Percentiles rank a stretch among this genome's conserved stretches.
Conservation (phyloP, 2,888 invertebrate species). For the Opisthograptis luteolata region DNA sequence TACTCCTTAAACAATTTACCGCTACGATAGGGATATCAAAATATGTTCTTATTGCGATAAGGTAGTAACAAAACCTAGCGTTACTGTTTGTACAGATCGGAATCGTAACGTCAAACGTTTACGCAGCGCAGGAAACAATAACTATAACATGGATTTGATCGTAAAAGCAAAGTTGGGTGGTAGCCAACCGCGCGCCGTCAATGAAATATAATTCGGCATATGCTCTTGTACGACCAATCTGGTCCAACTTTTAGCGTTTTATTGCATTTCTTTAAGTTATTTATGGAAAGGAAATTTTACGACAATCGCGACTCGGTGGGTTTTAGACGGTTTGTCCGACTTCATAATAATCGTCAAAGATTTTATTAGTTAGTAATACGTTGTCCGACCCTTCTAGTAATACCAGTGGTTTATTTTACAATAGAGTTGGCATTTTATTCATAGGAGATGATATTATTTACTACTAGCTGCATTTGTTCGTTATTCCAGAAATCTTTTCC, state of each 20-base stretch:
- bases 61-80: background rate
- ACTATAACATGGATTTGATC: constrained; percentile 79
- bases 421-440: too few relatives aligned
- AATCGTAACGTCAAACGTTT: constrained; percentile 71
- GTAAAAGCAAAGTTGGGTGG: constrained; percentile 77
- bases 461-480: too few relatives aligned
- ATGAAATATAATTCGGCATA: constrained; percentile 78
- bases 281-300: constrained; percentile 41
- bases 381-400: too few relatives aligned
- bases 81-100: constrained; percentile 34
- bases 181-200: constrained; percentile 69
- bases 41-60: background rate
- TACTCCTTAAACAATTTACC: background rate
- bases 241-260: constrained; percentile 50
- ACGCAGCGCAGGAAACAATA: constrained; percentile 73
- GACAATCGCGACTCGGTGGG: constrained; percentile 19
- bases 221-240: constrained; percentile 22
- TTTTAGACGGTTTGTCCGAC: constrained; percentile 1
- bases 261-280: constrained; percentile 49
- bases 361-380: too few relatives aligned
- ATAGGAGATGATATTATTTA: too few relatives aligned
- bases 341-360: background rate
- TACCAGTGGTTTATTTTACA: too few relatives aligned
- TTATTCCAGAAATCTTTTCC: too few relatives aligned
- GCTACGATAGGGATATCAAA: background rate